Evolutionary conservation across 1,140 invertebrate genomes (phyloP), one percentile per base, ranked within the genome.

Genomic region (Batillaria attramentaria): DNA sequence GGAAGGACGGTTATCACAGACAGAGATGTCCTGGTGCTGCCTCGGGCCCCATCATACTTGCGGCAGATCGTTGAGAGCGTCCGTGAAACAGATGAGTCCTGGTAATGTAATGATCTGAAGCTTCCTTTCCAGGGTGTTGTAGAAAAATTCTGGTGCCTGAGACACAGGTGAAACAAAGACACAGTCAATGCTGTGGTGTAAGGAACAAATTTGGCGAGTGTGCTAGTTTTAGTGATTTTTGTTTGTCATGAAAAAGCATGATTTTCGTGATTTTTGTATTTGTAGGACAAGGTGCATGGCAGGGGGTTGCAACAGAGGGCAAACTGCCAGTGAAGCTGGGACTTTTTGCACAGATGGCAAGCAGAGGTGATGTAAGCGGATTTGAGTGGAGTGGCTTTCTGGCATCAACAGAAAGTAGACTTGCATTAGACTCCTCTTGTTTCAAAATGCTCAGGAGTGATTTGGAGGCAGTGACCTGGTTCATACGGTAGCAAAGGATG

Each of bases 141-240:
- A 81, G 72, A 81, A 81, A 72, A 78, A 81, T 39, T 81, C 80
- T 31, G 80, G 77, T 42, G 80, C 80, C 80, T 81, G 70, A 31
- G 62, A 43, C 3, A 66, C 39, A 50, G 42, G 50, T 65, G 10
- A 20, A 31, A 65, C 18, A 65, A 65, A 13, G 24, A 39, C 13
- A 28, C 13, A 50, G 24, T 20, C 33, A 72, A 28, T n/a, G n/a
- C n/a, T n/a, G n/a, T n/a, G 69, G 13, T 39, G 13, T 33, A 28
- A 35, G 13, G 18, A 33, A 41, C n/a, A 31, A 37, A 72, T n/a
- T 37, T 6, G 37, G 6, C 16, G 28, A n/a, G n/a, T n/a, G n/a
- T n/a, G n/a, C n/a, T n/a, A n/a, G n/a, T n/a, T n/a, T n/a, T n/a
- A n/a, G n/a, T n/a, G n/a, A n/a, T n/a, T n/a, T n/a, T n/a, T n/a